Evolutionary conservation across 2,113 vertebrate species (phyloP).

Genomic region (Sebastes schlegelii): DNA sequence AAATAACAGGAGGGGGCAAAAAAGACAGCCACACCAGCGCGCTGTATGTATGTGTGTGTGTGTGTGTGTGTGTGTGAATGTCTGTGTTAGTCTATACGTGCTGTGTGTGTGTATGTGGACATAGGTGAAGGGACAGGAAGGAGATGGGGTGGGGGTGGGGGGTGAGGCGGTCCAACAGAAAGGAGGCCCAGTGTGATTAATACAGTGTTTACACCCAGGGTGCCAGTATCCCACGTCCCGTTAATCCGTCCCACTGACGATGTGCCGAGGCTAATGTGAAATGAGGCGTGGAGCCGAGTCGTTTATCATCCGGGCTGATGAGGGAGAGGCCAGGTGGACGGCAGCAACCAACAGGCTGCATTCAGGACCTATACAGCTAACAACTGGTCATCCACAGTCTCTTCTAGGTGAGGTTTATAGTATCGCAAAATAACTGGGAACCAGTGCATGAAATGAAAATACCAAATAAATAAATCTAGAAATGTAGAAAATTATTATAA

Average conservation of each 20-base stretch:
- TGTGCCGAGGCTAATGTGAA: slow-evolving; percentile 72
- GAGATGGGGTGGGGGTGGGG: background rate
- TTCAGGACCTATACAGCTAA: slow-evolving; percentile 6
- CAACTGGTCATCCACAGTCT: background rate
- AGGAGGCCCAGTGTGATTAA: slow-evolving; percentile 61
- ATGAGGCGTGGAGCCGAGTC: slow-evolving; percentile 70
- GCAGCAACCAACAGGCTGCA: slow-evolving; percentile 15
- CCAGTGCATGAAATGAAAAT: background rate
- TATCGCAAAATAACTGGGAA: too few species aligned
- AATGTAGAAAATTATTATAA: too few species aligned
- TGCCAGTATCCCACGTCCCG: slow-evolving; percentile 28
- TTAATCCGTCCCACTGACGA: slow-evolving; percentile 70
- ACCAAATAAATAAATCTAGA: too few species aligned
- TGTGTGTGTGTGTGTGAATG: slow-evolving; percentile 23
- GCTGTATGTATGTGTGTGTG: slow-evolving; percentile 22
- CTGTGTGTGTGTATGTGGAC: slow-evolving; percentile 4
- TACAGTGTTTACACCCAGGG: slow-evolving; percentile 65
- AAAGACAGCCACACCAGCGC: slow-evolving; percentile 33
- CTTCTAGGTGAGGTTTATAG: too few species aligned
- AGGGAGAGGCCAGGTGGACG: slow-evolving; percentile 16
- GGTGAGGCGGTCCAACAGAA: slow-evolving; percentile 17
- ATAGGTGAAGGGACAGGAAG: slow-evolving; percentile 15
- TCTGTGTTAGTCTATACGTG: slow-evolving; percentile 21
- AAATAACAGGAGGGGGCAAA: slow-evolving; percentile 67
- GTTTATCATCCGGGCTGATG: slow-evolving; percentile 58